phyloP scores from a whole-genome alignment of 2,113 vertebrate genomes.

The Calypte anna region DNA sequence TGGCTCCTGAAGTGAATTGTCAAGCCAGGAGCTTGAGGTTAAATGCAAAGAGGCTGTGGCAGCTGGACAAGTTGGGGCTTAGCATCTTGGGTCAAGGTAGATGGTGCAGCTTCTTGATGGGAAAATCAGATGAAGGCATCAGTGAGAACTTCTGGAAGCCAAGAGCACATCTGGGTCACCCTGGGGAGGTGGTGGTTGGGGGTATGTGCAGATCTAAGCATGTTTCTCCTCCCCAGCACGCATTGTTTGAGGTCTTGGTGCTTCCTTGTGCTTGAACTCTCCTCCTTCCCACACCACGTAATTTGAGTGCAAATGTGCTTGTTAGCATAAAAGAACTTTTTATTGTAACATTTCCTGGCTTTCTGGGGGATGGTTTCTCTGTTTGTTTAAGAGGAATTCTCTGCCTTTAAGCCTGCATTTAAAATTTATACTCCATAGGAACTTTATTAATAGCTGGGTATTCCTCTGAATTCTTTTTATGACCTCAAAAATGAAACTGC shows the following conservation, averaged over 20 bases:
- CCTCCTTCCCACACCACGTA: not conserved
- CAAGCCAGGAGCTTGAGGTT: conserved; percentile 29
- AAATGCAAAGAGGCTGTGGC: not conserved
- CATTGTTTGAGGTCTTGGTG: not conserved
- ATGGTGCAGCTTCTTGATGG: not conserved
- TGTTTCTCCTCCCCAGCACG: not conserved
- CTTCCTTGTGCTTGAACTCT: not conserved
- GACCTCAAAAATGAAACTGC: conserved; percentile 45
- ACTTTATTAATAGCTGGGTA: conserved; percentile 8
- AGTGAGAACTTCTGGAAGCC: not conserved
- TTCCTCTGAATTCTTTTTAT: conserved; percentile 24
- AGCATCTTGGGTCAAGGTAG: not conserved
- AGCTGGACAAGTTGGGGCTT: not conserved
- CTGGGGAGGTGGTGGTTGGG: not conserved
- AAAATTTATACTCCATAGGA: conserved; percentile 7
- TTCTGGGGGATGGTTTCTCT: not conserved
- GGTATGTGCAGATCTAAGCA: not conserved
- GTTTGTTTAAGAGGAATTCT: conserved; percentile 31
- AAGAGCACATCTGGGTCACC: not conserved
- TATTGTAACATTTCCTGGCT: not conserved
- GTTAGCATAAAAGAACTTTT: not conserved
- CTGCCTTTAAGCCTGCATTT: not conserved
- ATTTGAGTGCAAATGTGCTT: conserved; percentile 18
- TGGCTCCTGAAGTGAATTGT: not conserved
- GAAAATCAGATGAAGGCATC: not conserved